These are phyloP conservation scores for Xenopus petersii DNA, from an alignment of 2,797 vertebrate species.

Conservation along the genomic window DNA sequence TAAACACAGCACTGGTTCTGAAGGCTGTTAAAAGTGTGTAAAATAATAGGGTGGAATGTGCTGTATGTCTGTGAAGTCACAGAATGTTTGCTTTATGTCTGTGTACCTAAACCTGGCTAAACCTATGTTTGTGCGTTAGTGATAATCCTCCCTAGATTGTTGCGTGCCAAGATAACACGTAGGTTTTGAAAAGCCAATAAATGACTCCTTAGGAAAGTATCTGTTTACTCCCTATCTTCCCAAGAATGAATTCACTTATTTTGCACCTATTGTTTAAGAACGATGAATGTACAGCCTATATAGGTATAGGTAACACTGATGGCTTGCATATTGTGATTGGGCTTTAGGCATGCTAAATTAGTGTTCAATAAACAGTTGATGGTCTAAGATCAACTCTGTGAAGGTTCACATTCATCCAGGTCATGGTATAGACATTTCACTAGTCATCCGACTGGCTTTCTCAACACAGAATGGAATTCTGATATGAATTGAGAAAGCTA, in stretches of 20 bases:
- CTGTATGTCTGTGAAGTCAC: conserved; percentile 16
- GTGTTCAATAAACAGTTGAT: too few relatives aligned
- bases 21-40: conserved; percentile 2
- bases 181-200: conserved; percentile 2
- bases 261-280: not conserved
- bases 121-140: conserved; percentile 23
- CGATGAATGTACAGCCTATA: too few relatives aligned
- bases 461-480: too few relatives aligned
- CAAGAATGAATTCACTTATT: not conserved
- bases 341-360: too few relatives aligned
- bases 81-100: conserved; percentile 28
- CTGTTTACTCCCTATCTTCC: conserved; percentile 1
- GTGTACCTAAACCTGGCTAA: conserved; percentile 27
- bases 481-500: too few relatives aligned
- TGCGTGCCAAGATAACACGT: conserved; percentile 23
- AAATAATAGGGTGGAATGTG: conserved; percentile 30
- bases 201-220: conserved; percentile 4
- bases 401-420: too few relatives aligned
- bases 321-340: too few relatives aligned
- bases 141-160: conserved; percentile 17
- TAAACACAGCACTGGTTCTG: too few relatives aligned
- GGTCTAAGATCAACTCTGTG: too few relatives aligned
- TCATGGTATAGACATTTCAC: too few relatives aligned
- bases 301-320: too few relatives aligned
- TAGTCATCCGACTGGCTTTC: too few relatives aligned